Evolutionary conservation across 37 sponge, comb jelly and placozoan genomes (phyloP).

Genomic region (Amphimedon queenslandica): DNA sequence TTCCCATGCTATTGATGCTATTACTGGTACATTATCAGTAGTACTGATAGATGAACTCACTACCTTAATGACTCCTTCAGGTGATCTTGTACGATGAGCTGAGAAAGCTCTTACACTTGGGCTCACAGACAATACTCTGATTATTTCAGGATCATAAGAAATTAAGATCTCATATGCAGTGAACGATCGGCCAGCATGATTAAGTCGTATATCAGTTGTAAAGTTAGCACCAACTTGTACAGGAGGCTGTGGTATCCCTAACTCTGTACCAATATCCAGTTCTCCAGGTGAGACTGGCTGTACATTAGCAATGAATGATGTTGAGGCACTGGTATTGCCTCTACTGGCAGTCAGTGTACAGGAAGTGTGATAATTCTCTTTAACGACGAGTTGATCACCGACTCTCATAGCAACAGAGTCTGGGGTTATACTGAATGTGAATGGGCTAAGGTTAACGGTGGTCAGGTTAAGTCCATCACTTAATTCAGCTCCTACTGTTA

Average conservation of each 20-base stretch:
- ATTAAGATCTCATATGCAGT: conserved; percentile 24
- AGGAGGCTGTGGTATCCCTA: conserved; percentile 44
- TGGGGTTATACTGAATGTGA: conserved; percentile 28
- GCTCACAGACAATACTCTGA: conserved; percentile 16
- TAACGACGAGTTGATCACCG: conserved; percentile 14
- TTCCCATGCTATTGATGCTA: conserved; percentile 18
- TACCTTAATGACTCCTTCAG: conserved; percentile 21
- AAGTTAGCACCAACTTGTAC: conserved; percentile 29
- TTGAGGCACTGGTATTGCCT: not conserved
- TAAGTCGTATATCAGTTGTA: conserved; percentile 44
- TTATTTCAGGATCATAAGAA: conserved; percentile 8
- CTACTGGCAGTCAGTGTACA: conserved; percentile 14
- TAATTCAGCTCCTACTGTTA: not conserved
- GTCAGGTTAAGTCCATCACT: not conserved
- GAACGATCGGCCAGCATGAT: conserved; percentile 14
- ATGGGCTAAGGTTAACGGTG: not conserved
- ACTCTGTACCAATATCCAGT: conserved; percentile 42
- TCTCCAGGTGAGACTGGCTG: conserved; percentile 14
- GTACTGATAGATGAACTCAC: not conserved
- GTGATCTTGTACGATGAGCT: conserved; percentile 4
- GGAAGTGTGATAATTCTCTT: conserved; percentile 8
- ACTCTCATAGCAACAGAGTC: conserved; percentile 20
- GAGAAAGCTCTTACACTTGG: conserved; percentile 12
- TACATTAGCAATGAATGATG: conserved; percentile 37
- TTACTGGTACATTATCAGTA: conserved; percentile 8